phyloP scores from a whole-genome alignment of 2,888 invertebrate species.

The Papilio gigon region DNA sequence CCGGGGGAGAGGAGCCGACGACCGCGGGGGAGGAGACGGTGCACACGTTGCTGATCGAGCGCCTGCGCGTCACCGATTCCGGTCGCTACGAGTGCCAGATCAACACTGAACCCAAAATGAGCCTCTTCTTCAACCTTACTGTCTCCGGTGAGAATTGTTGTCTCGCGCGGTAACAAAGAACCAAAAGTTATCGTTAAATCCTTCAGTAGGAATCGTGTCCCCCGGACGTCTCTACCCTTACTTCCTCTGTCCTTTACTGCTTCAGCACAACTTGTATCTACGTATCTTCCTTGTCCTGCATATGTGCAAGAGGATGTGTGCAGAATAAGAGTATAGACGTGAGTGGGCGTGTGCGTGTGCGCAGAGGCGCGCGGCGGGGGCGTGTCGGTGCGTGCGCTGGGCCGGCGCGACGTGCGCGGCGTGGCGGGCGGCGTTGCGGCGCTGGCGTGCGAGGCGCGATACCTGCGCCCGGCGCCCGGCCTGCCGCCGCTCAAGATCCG shows the following conservation, averaged over 20 bases:
- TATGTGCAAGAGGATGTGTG: too few species aligned
- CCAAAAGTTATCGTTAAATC: too few species aligned
- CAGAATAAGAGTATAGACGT: not conserved
- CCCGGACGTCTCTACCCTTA: too few species aligned
- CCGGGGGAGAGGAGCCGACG: conserved; percentile 66
- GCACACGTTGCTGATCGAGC: conserved; percentile 83
- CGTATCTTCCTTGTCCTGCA: too few species aligned
- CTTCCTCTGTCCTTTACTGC: too few species aligned
- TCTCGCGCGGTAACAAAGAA: conserved; percentile 42
- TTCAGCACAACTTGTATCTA: too few species aligned
- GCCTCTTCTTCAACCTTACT: conserved; percentile 84
- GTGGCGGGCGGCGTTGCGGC: conserved; percentile 56
- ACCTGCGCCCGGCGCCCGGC: conserved; percentile 50
- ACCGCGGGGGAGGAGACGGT: conserved; percentile 77
- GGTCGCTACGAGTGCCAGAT: conserved; percentile 89
- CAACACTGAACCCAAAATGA: conserved; percentile 89
- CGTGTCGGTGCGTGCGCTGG: conserved; percentile 45
- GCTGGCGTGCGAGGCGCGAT: conserved; percentile 67
- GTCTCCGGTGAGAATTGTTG: conserved; percentile 49
- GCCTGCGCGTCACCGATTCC: conserved; percentile 82
- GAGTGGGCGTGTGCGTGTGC: conserved; percentile 45
- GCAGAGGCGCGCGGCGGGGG: conserved; percentile 48
- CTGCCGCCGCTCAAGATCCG: conserved; percentile 59
- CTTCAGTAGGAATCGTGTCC: too few species aligned
- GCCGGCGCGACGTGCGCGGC: conserved; percentile 41